Evolutionary conservation across 2,113 vertebrate genomes (phyloP), one percentile per base, ranked within the genome.

Genomic region (Sylvicapra grimmia): DNA sequence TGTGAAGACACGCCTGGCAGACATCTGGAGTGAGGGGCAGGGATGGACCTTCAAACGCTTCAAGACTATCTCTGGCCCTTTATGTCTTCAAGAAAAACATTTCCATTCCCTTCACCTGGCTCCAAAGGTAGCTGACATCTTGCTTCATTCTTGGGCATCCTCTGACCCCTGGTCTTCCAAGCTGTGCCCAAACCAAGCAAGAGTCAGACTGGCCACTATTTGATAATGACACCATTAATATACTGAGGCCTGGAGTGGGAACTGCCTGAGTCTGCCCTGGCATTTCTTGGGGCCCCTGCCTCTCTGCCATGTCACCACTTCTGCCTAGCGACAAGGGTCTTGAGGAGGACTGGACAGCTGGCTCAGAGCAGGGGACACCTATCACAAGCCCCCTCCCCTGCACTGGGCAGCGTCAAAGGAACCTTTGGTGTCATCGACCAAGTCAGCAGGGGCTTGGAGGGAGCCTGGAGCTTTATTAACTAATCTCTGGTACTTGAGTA

Each of bases 401-500:
- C 47, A 40, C 6, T 84, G 80, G 87, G 68, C 47, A 85, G 86
- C 90, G 10, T 97, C 96, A 96, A 96, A 97, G 93, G 97, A 97
- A 94, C 96, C 96, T 98, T 98, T 98, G 97, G 98, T 98, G 97
- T 98, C 93, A 68, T 89, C 85, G 90, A 98, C 98, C 95, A 97
- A 98, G 97, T 98, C 98, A 94, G 97, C 95, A 97, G 98, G 98
- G 99, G 97, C 97, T 94, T 80, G 98, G 98, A 97, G 88, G 98
- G 98, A 97, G 97, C 98, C 97, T 98, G 97, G 98, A 98, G 98
- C 97, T 98, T 98, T 98, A 98, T 98, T 99, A 98, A 99, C 98
- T 99, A 98, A 99, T 99, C 98, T 98, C 97, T 98, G 97, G 98
- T 98, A 98, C 98, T 98, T 98, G 98, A 98, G 98, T 98, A 98